phyloP scores from a whole-genome alignment of 2,797 vertebrate genomes.

The Hippocampus kuda region DNA sequence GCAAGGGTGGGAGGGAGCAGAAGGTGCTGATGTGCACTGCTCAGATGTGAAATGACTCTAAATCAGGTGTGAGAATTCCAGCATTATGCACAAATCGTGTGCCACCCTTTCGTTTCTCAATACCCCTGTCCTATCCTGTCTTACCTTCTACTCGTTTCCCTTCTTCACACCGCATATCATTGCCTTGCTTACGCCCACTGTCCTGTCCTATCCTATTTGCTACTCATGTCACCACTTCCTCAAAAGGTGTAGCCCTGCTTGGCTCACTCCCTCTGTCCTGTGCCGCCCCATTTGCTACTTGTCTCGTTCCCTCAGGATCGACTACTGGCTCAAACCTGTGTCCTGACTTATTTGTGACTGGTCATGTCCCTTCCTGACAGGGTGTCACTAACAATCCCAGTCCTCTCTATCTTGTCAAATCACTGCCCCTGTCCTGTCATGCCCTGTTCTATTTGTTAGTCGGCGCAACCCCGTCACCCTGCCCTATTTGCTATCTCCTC shows the following conservation, averaged over 20 bases:
- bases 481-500: no score
- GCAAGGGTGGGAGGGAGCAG: conserved; percentile 4
- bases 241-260: background rate
- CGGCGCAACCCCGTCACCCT: background rate
- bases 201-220: background rate
- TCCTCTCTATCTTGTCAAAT: no score
- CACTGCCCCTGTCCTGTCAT: background rate
- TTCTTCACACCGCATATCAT: background rate
- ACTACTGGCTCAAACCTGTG: background rate
- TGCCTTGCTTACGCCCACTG: background rate
- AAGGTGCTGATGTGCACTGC: conserved; percentile 23
- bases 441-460: background rate
- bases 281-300: no score
- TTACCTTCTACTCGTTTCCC: background rate
- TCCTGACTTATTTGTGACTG: background rate
- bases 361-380: background rate
- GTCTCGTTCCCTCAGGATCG: no score
- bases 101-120: background rate
- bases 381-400: no score
- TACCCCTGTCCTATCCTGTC: background rate
- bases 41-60: background rate
- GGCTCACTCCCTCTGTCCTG: background rate
- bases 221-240: background rate
- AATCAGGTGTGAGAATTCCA: background rate
- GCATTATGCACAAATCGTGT: background rate